Percentiles rank a stretch among this genome's conserved stretches.
phyloP scores from a whole-genome alignment of 2,797 vertebrate genomes.

The Streptopelia turtur region DNA sequence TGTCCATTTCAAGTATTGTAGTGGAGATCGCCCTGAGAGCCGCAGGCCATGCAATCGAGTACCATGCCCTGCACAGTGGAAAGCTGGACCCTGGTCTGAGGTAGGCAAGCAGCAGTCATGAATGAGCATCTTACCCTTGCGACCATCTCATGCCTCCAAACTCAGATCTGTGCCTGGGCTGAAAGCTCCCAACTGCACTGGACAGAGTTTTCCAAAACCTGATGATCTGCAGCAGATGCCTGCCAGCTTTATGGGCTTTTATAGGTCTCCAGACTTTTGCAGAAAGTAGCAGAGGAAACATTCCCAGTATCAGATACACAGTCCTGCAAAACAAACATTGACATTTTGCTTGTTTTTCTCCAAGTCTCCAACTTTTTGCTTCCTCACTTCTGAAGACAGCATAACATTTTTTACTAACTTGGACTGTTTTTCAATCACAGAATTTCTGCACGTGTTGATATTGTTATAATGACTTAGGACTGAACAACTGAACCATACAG shows the following conservation, averaged over 20 bases:
- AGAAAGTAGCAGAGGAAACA: neutral
- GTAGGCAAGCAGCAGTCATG: conserved; percentile 57
- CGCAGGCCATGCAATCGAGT: conserved; percentile 86
- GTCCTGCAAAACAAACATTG: neutral
- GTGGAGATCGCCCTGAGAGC: conserved; percentile 88
- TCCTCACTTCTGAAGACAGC: neutral
- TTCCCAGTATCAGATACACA: too few species aligned
- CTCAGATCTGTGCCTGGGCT: neutral
- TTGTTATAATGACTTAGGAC: neutral
- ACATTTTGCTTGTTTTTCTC: neutral
- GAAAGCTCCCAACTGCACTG: too few species aligned
- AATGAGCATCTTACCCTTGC: accelerated
- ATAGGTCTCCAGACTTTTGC: neutral
- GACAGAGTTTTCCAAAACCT: too few species aligned
- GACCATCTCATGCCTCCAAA: accelerated
- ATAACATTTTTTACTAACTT: accelerated
- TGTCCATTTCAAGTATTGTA: conserved; percentile 91
- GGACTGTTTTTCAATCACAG: neutral
- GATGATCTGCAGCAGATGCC: neutral
- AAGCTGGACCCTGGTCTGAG: conserved; percentile 90
- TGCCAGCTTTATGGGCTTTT: too few species aligned
- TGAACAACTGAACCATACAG: too few species aligned
- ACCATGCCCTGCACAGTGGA: conserved; percentile 90
- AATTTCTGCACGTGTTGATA: neutral
- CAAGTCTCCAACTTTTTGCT: neutral